Conservation (phyloP, 2,888 invertebrate genomes). For the Aethes cnicana region DNA sequence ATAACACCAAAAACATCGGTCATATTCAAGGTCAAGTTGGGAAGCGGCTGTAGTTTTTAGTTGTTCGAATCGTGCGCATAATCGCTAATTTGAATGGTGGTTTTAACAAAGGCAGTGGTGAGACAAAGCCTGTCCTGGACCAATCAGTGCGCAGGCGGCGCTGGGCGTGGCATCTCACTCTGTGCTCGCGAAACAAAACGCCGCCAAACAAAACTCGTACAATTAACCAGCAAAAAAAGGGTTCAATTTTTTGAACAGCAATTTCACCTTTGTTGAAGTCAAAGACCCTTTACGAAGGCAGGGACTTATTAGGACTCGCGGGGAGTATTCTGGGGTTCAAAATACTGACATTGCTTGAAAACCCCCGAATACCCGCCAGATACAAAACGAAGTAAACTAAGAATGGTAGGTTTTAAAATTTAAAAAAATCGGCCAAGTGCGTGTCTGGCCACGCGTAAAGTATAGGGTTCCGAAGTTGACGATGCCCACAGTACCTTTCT, state of each 20-base stretch:
- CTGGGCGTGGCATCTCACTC: slow-evolving; percentile 68
- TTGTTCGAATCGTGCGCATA: slow-evolving; percentile 24
- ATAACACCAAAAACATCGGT: background rate
- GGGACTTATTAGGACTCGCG: slow-evolving; percentile 14
- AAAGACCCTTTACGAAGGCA: slow-evolving; percentile 32
- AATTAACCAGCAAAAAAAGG: slow-evolving; percentile 62
- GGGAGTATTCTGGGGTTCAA: too few species aligned
- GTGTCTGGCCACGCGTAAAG: too few species aligned
- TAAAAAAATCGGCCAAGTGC: too few species aligned
- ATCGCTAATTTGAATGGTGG: slow-evolving; percentile 60
- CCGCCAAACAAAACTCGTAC: slow-evolving; percentile 45
- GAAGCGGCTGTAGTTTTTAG: slow-evolving; percentile 10
- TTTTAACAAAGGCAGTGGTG: slow-evolving; percentile 63
- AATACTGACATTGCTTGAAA: too few species aligned
- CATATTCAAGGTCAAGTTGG: slow-evolving; percentile 1
- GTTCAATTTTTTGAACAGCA: slow-evolving; percentile 30
- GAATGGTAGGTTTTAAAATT: too few species aligned
- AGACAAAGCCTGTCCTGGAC: slow-evolving; percentile 64
- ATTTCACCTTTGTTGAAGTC: slow-evolving; percentile 38
- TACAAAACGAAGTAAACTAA: too few species aligned
- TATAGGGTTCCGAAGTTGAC: too few species aligned
- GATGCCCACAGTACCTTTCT: too few species aligned
- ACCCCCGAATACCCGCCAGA: too few species aligned
- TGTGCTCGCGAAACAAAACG: slow-evolving; percentile 62
- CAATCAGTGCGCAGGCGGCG: slow-evolving; percentile 63